Conservation (phyloP, 2,113 vertebrate species). For the Anguilla japonica region DNA sequence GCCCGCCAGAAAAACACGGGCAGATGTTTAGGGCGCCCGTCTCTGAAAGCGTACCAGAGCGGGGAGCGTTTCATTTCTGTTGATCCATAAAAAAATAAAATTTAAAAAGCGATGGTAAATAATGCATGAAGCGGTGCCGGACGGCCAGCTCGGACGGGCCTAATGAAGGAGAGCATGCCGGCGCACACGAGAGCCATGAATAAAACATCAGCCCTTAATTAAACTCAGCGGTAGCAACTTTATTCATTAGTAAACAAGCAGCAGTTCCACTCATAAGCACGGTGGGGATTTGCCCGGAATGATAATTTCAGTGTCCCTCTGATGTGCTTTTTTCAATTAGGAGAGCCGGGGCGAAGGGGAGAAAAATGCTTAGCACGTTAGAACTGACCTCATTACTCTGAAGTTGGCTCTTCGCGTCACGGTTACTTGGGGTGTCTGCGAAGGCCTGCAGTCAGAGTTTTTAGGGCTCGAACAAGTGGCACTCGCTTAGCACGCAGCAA, state of each 20-base stretch:
- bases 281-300: slow-evolving; percentile 28
- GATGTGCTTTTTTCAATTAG: slow-evolving; percentile 35
- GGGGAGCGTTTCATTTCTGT: neutral
- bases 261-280: slow-evolving; percentile 28
- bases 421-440: neutral
- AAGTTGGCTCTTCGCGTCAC: neutral
- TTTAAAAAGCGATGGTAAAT: slow-evolving; percentile 47
- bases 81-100: neutral
- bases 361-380: slow-evolving; percentile 7
- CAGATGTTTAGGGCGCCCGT: neutral
- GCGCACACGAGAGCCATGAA: slow-evolving; percentile 59
- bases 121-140: slow-evolving; percentile 55
- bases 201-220: slow-evolving; percentile 74
- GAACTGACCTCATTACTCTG: slow-evolving; percentile 14
- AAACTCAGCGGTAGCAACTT: slow-evolving; percentile 58
- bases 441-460: neutral
- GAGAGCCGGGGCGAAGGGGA: neutral
- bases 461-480: neutral
- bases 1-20: neutral
- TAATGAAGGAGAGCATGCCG: slow-evolving; percentile 62
- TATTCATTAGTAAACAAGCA: slow-evolving; percentile 64
- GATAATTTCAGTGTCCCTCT: slow-evolving; percentile 36
- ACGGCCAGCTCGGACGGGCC: slow-evolving; percentile 42
- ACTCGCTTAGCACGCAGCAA: neutral
- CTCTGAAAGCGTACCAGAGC: neutral